phyloP scores from a whole-genome alignment of 2,113 vertebrate genomes.

The Cynoglossus semilaevis region DNA sequence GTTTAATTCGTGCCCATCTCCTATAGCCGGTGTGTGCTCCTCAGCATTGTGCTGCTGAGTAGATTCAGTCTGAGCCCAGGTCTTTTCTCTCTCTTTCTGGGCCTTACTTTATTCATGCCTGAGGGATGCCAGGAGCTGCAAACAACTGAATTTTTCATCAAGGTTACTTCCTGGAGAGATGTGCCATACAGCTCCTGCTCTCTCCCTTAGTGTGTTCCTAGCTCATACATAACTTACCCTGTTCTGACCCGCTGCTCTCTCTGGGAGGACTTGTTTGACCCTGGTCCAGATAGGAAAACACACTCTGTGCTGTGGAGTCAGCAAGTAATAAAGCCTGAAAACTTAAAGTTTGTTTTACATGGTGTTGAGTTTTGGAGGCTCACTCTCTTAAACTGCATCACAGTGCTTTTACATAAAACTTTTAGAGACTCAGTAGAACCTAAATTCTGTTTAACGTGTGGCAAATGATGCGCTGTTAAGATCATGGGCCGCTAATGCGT shows the following conservation, averaged over 20 bases:
- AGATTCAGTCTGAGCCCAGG: conserved; percentile 70
- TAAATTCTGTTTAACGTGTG: no score
- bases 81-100: conserved; percentile 69
- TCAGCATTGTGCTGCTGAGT: conserved; percentile 59
- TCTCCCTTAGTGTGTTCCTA: conserved; percentile 50
- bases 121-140: conserved; percentile 74
- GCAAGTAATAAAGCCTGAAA: conserved; percentile 37
- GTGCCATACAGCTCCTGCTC: conserved; percentile 64
- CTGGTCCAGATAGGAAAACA: conserved; percentile 32
- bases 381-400: not conserved
- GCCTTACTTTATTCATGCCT: conserved; percentile 77
- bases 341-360: conserved; percentile 4
- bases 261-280: conserved; percentile 61
- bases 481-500: no score
- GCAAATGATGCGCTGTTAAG: no score
- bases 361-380: not conserved
- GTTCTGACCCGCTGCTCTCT: conserved; percentile 65
- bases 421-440: not conserved
- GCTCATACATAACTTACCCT: conserved; percentile 72
- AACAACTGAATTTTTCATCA: conserved; percentile 82
- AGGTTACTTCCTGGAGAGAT: conserved; percentile 77
- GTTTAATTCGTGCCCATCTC: conserved; percentile 84
- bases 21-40: conserved; percentile 52
- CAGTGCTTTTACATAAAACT: not conserved
- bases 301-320: conserved; percentile 44